Base-by-base conservation (phyloP, 2,888 invertebrate species). In the Hypercompe scribonia region DNA sequence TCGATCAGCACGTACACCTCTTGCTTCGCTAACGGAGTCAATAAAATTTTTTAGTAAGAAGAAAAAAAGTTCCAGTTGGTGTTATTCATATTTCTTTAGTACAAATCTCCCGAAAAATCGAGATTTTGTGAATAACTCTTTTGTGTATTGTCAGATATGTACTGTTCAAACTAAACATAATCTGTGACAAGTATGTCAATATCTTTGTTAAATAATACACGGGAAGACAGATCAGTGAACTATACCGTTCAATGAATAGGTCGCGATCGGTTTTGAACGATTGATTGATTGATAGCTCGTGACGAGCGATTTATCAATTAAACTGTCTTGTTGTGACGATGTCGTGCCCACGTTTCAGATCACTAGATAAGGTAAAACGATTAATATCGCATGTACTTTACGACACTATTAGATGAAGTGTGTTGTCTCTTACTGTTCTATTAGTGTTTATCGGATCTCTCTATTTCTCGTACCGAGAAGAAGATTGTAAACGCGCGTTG, bases 281-380 rank as follows among this genome's bases (percentile, higher is more conserved):
- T 63, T 75, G 72, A 75, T 72, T 69, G 75, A 75, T 75, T 70
- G 72, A 75, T 75, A 64, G 72, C 33, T 70, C 75, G 75, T 75
- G 75, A 70, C 58, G 67, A 71, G n/a, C 75, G 71, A 72, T 75
- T 71, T 69, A 75, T 75, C 70, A 70, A 75, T 75, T 64, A 75
- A 64, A 67, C 54, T 67, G 67, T 63, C 58, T 66, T 75, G 75
- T 75, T 75, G 66, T 72, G 70, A 75, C 69, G 34, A 46, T 54
- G 42, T 74, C 74, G 61, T 71, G 68, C 24, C 28, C 68, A 69
- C 50, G 61, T 46, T 46, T 65, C 11, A 71, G 71, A 75, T 75
- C 50, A 18, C 7, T 21, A 71, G 74, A 74, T 74, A 71, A 71
- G 46, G n/a, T 70, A 39, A n/a, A 36, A n/a, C 39, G 68, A 68